These are phyloP conservation scores for Distichodus sexfasciatus DNA, from an alignment of 2,797 vertebrate genomes.

Conservation along the genomic window DNA sequence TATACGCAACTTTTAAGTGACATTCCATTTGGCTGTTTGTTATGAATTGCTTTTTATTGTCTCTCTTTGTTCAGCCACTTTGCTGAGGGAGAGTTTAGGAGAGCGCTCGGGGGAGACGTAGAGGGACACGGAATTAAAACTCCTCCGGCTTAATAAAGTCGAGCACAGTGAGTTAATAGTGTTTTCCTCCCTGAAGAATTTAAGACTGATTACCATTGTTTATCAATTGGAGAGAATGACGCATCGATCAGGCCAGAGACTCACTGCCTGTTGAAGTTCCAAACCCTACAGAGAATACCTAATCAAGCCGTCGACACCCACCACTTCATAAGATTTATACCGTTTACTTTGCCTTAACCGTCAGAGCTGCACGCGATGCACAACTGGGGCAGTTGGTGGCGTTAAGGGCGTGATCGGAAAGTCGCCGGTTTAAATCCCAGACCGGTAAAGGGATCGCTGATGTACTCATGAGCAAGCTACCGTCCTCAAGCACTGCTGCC, in stretches of 20 bases:
- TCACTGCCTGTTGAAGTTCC: not conserved
- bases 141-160: constrained; percentile 19
- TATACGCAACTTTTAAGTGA: constrained; percentile 10
- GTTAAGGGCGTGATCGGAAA: no score
- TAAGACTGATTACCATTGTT: constrained; percentile 38
- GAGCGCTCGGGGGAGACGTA: not conserved
- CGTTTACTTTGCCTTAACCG: constrained; percentile 2
- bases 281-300: not conserved
- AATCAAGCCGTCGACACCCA: not conserved
- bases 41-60: constrained; percentile 18
- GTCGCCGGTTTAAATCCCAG: no score
- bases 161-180: constrained; percentile 30
- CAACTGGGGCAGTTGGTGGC: no score
- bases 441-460: no score
- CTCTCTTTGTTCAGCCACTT: constrained; percentile 23
- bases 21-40: constrained; percentile 11
- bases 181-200: constrained; percentile 41
- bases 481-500: no score
- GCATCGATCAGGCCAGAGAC: constrained; percentile 16
- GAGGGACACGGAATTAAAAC: constrained; percentile 3
- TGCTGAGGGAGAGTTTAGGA: constrained; percentile 10
- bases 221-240: constrained; percentile 13
- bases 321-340: not conserved
- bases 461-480: no score
- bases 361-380: no score